Conservation (phyloP, 2,797 vertebrate genomes). For the Sebastes aleutianus region DNA sequence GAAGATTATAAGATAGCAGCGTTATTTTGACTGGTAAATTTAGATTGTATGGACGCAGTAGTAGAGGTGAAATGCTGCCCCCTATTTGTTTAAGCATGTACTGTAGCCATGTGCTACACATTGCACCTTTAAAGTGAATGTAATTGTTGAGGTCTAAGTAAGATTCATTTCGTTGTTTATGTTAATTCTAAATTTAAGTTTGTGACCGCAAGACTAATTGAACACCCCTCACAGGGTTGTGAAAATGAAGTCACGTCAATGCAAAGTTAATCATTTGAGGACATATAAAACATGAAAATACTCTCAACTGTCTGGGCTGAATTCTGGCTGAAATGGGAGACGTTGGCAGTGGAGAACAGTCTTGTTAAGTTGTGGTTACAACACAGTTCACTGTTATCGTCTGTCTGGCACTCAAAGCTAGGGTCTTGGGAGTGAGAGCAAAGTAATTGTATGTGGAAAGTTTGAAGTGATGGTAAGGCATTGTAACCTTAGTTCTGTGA, state of each 20-base stretch:
- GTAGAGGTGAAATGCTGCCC: background rate
- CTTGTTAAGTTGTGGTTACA: background rate
- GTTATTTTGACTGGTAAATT: background rate
- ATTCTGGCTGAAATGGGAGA: background rate
- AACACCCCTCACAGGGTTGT: conserved; percentile 9
- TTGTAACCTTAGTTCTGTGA: background rate
- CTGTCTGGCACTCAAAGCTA: background rate
- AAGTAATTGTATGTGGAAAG: background rate
- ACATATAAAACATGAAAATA: conserved; percentile 30
- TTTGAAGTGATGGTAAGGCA: background rate
- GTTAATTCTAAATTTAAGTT: background rate
- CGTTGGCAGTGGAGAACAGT: background rate
- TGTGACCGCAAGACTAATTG: conserved; percentile 14
- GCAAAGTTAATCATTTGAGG: conserved; percentile 19
- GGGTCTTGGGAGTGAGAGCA: background rate
- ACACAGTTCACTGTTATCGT: background rate
- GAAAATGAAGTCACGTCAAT: conserved; percentile 36
- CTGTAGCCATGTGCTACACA: background rate
- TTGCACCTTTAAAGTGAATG: background rate
- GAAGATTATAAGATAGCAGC: background rate
- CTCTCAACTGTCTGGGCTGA: background rate
- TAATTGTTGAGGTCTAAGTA: background rate
- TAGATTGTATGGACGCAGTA: background rate
- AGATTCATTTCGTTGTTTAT: background rate
- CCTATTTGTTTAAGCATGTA: background rate